phyloP scores from a whole-genome alignment of 2,797 vertebrate genomes.

The Crax fasciolata region DNA sequence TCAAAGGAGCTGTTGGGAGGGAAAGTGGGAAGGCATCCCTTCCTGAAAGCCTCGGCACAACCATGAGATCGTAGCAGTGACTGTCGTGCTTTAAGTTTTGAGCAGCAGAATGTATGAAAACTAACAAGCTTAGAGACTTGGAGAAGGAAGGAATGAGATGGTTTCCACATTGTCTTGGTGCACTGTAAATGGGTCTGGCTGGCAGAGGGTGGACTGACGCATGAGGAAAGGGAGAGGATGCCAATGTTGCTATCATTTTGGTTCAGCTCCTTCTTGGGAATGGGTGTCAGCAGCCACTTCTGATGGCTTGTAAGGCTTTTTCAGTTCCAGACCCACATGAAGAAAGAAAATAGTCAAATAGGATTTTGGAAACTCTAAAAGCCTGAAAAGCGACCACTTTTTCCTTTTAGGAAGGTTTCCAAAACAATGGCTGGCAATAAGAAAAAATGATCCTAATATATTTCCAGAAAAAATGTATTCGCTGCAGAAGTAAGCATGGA shows the following conservation, averaged over 20 bases:
- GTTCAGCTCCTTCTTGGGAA: conserved; percentile 34
- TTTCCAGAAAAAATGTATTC: conserved; percentile 31
- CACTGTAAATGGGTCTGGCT: conserved; percentile 47
- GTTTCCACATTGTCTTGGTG: background rate
- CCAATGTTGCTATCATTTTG: conserved; percentile 6
- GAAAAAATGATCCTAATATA: conserved; percentile 25
- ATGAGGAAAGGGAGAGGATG: background rate
- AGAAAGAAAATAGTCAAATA: background rate
- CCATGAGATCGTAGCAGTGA: background rate
- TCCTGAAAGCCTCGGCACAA: background rate
- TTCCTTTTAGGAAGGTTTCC: conserved; percentile 53
- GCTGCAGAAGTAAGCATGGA: background rate
- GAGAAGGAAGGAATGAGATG: background rate
- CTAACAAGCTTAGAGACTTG: background rate
- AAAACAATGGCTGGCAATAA: conserved; percentile 57
- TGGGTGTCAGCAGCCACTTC: background rate
- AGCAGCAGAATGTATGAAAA: background rate
- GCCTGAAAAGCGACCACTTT: conserved; percentile 45
- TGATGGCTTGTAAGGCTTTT: conserved; percentile 11
- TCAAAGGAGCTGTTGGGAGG: background rate
- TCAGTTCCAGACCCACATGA: background rate
- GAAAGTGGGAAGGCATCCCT: background rate
- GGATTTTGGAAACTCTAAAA: conserved; percentile 23
- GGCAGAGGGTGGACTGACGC: background rate
- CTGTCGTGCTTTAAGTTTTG: background rate